These are phyloP conservation scores for Periparus ater DNA, from an alignment of 2,797 vertebrate species.

Conservation along the genomic window DNA sequence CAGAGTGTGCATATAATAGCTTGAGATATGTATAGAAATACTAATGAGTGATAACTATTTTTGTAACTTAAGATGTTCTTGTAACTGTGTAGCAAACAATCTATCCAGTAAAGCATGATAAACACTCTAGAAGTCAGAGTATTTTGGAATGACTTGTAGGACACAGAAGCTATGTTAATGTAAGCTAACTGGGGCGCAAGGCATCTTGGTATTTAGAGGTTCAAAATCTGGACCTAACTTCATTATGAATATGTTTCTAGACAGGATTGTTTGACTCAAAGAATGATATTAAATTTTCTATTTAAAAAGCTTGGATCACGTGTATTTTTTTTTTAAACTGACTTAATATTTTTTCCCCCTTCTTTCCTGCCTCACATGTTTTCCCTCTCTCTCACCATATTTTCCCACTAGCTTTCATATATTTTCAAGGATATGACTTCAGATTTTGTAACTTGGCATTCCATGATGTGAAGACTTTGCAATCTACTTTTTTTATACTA, in stretches of 20 bases:
- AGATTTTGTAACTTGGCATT: not conserved
- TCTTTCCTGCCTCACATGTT: not conserved
- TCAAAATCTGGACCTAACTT: constrained; percentile 3
- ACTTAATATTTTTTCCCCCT: not conserved
- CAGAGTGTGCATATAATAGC: constrained; percentile 55
- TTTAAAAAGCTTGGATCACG: not conserved
- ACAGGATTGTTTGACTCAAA: constrained; percentile 29
- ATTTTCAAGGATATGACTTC: not conserved
- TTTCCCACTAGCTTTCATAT: not conserved
- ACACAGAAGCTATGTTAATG: not conserved
- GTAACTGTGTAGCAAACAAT: constrained; percentile 68
- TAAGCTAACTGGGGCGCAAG: not conserved
- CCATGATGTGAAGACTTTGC: not conserved
- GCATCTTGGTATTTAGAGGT: not conserved
- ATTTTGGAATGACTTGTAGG: constrained; percentile 28
- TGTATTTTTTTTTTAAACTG: not conserved
- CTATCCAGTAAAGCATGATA: constrained; percentile 72
- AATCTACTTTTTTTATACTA: not conserved
- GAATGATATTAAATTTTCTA: constrained; percentile 53
- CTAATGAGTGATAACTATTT: constrained; percentile 73
- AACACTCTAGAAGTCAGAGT: constrained; percentile 42
- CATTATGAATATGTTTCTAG: not conserved
- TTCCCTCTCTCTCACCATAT: not conserved
- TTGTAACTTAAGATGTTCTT: constrained; percentile 72
- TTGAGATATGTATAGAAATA: constrained; percentile 64